Percentiles rank a stretch among this genome's conserved stretches.
These are phyloP conservation scores for Valencia hispanica DNA, from an alignment of 2,797 vertebrate species.

Conservation along the genomic window DNA sequence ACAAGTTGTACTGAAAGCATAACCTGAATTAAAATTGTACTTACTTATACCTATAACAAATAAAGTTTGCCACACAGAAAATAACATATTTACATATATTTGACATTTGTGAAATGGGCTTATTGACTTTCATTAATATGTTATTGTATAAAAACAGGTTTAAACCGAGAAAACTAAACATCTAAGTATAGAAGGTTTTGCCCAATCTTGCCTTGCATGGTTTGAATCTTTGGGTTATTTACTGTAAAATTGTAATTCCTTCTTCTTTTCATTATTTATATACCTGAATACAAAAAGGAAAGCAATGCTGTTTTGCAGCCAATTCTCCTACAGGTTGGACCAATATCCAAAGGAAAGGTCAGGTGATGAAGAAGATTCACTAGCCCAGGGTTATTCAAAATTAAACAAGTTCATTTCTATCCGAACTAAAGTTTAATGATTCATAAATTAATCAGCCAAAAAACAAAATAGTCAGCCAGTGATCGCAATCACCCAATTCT, in stretches of 20 bases:
- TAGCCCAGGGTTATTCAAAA: neutral
- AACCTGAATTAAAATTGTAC: conserved; percentile 10
- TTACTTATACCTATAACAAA: neutral
- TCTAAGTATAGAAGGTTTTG: neutral
- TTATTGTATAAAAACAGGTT: neutral
- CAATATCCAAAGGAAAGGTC: neutral
- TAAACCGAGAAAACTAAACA: neutral
- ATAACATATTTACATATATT: neutral
- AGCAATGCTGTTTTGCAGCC: neutral
- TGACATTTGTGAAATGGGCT: neutral
- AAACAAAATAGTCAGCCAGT: neutral
- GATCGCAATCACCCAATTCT: no score
- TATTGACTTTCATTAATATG: neutral
- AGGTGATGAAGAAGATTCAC: neutral
- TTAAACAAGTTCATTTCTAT: neutral
- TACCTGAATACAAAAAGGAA: neutral
- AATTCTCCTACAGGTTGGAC: neutral
- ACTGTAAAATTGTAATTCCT: neutral
- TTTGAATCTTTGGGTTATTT: conserved; percentile 2
- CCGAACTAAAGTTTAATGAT: neutral
- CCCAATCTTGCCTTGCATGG: neutral
- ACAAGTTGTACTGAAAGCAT: conserved; percentile 14
- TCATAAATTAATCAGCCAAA: neutral
- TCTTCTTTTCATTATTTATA: neutral
- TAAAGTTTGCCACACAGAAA: neutral